Percentiles rank a stretch among this genome's conserved stretches.
Evolutionary conservation across 2,888 invertebrate species (phyloP).

Genomic region (Dinocampus coccinellae): DNA sequence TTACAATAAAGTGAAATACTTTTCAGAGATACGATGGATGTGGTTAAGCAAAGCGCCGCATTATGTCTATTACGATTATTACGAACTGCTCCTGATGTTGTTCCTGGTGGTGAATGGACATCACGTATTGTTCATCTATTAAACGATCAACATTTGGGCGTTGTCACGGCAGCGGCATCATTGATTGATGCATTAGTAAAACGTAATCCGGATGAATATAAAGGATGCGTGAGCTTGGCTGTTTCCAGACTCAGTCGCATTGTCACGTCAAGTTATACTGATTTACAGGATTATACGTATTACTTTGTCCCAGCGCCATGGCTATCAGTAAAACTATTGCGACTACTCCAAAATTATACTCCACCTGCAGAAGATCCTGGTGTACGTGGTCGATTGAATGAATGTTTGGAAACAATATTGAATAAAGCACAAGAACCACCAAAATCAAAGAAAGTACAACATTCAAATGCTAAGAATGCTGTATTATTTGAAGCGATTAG

Average conservation of each 20-base stretch:
- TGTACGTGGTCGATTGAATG: constrained; percentile 94
- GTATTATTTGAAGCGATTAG: constrained; percentile 99
- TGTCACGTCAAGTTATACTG: constrained; percentile 98
- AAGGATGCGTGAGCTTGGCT: constrained; percentile 97
- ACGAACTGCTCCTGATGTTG: constrained; percentile 95
- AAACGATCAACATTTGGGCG: constrained; percentile 99
- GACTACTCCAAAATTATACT: constrained; percentile 97
- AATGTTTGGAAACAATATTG: constrained; percentile 97
- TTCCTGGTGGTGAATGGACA: constrained; percentile 98
- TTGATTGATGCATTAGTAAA: constrained; percentile 98
- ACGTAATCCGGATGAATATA: constrained; percentile 99
- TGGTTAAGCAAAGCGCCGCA: constrained; percentile 99
- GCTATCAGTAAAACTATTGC: constrained; percentile 96
- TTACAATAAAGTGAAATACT: background rate
- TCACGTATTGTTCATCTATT: constrained; percentile 97
- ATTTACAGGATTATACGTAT: constrained; percentile 99
- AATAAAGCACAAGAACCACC: constrained; percentile 99
- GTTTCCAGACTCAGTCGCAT: constrained; percentile 97
- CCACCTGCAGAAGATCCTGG: constrained; percentile 97
- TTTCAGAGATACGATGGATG: constrained; percentile 95
- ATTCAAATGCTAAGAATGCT: constrained; percentile 99
- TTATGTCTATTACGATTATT: constrained; percentile 94
- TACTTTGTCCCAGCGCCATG: constrained; percentile 99
- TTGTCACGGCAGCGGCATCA: constrained; percentile 98
- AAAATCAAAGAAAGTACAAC: constrained; percentile 99